Evolutionary conservation across 2,888 invertebrate genomes (phyloP), one percentile per base, ranked within the genome.

Genomic region (Argyresthia albistria): DNA sequence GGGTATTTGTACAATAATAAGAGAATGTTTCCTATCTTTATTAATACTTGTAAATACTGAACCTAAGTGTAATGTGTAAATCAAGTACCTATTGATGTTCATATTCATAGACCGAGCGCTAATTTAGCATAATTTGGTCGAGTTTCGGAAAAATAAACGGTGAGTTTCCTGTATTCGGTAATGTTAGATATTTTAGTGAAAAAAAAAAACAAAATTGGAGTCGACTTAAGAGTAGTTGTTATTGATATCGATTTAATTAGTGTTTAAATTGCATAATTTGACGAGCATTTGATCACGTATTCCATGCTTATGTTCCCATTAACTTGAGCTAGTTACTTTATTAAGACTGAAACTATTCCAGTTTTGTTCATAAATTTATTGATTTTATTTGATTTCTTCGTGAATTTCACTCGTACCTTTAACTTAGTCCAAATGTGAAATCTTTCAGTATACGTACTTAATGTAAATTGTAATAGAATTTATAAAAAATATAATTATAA

Each of bases 361-460:
- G 78, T 76, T 83, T 81, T 76, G 69, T 78, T 82, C 70, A 59
- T 61, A 59, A 74, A 25, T 37, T 39, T 72, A 65, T 69, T 70
- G 66, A 63, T 60, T 63, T 63, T 67, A 61, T 63, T 67, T 62
- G 61, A 66, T 72, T 69, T 65, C 70, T 73, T 73, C 64, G 67
- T 63, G 63, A 67, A 66, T 61, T 71, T 75, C 74, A 69, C 74
- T 75, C 67, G 80, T 80, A 80, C 75, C 77, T 81, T 48, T 37
- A 76, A 76, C 78, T 53, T 80, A 82, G 81, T 82, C 80, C 81
- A 81, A 80, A 70, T 68, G 79, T 80, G 76, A 82, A 84, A 79
- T 82, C 73, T 83, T 84, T 87, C 87, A 77, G 87, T 87, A 87
- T 87, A 87, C 87, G 87, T 87, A 87, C 87, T 87, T 87, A 87